phyloP scores from a whole-genome alignment of 2,888 invertebrate species.

The Galeruca laticollis region DNA sequence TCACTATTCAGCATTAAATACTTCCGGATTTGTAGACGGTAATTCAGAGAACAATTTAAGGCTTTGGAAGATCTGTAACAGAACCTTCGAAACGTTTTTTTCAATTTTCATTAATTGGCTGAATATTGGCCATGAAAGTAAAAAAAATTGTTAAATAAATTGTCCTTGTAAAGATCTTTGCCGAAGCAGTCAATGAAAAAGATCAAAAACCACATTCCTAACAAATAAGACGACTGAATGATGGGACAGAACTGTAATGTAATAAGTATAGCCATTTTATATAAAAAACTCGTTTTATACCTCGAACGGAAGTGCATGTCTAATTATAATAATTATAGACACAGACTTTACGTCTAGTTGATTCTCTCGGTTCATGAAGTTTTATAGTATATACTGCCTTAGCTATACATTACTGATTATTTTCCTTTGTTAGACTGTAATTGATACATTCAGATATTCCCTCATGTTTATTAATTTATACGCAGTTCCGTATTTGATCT shows the following conservation, averaged over 20 bases:
- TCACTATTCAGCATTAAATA: too few species aligned
- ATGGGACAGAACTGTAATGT: neutral
- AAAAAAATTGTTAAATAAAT: neutral
- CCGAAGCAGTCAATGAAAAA: neutral
- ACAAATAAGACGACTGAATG: neutral
- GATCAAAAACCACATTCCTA: neutral
- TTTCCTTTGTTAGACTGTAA: neutral
- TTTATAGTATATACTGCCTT: neutral
- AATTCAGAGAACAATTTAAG: too few species aligned
- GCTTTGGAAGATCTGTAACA: too few species aligned
- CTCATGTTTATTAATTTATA: neutral
- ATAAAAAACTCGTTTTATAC: neutral
- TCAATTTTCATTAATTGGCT: too few species aligned
- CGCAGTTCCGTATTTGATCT: neutral
- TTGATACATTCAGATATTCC: neutral
- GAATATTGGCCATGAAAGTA: too few species aligned
- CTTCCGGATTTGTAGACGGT: too few species aligned
- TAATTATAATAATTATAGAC: neutral
- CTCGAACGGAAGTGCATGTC: neutral
- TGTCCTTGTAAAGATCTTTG: neutral
- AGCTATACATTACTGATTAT: neutral
- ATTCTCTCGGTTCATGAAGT: neutral
- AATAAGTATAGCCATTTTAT: neutral
- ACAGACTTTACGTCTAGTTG: neutral
- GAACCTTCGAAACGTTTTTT: too few species aligned